phyloP scores from a whole-genome alignment of 2,113 vertebrate genomes.

The Ptychochromis oligacanthus region DNA sequence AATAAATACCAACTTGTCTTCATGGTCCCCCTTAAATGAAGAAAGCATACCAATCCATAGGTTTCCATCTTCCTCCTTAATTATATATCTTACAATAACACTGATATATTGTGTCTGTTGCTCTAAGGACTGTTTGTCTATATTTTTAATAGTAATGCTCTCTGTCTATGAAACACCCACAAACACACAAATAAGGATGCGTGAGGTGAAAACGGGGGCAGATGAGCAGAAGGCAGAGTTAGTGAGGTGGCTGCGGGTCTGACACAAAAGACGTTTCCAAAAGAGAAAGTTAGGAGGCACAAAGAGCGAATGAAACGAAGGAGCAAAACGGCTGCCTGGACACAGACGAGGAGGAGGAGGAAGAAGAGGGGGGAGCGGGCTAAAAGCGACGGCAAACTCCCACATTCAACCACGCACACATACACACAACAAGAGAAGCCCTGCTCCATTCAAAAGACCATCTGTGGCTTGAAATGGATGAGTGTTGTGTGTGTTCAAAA shows the following conservation, averaged over 20 bases:
- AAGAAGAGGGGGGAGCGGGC: constrained; percentile 31
- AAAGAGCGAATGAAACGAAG: constrained; percentile 81
- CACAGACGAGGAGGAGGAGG: constrained; percentile 65
- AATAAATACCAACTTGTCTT: neutral
- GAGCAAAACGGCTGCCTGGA: constrained; percentile 77
- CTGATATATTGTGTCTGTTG: neutral
- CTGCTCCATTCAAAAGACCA: constrained; percentile 82
- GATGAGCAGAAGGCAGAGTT: constrained; percentile 79
- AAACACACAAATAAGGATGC: constrained; percentile 19
- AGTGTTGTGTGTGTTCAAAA: constrained; percentile 72
- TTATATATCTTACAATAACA: neutral
- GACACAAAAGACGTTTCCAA: constrained; percentile 77
- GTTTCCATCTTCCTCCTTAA: neutral
- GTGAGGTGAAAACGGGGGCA: constrained; percentile 71
- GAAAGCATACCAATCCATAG: neutral
- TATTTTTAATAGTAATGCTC: neutral
- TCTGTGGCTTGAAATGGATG: constrained; percentile 86
- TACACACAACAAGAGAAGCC: constrained; percentile 70
- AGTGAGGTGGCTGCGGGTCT: constrained; percentile 54
- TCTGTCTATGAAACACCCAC: neutral
- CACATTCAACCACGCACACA: constrained; percentile 69
- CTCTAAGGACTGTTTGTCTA: neutral
- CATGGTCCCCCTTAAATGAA: neutral
- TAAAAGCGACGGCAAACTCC: constrained; percentile 71
- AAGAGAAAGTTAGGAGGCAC: constrained; percentile 74